A percentile compares a stretch with the other conserved stretches of the same genome.
Conservation (phyloP, 1,140 invertebrate species). For the Drosophila serrata region DNA sequence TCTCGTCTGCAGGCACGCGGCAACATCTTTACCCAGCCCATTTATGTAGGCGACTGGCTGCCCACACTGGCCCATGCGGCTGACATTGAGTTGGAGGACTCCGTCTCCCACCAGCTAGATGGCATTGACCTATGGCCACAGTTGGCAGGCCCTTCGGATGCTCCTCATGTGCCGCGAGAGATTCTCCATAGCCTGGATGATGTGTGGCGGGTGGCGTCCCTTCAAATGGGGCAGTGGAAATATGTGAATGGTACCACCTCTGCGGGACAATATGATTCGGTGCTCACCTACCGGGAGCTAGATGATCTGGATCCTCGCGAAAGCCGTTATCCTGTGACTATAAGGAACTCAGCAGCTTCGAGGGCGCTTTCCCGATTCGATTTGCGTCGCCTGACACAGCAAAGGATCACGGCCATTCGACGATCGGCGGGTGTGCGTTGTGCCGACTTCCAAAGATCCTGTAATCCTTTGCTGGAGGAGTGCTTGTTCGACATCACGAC, state of each 20-base stretch:
- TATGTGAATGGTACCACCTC: constrained; percentile 88
- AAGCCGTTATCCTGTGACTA: constrained; percentile 85
- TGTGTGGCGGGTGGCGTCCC: constrained; percentile 87
- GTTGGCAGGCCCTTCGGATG: constrained; percentile 83
- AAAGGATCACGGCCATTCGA: constrained; percentile 84
- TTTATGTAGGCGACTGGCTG: constrained; percentile 95
- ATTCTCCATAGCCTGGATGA: constrained; percentile 92
- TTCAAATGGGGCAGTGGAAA: constrained; percentile 91
- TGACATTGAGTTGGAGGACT: constrained; percentile 54
- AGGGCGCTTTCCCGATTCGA: constrained; percentile 49
- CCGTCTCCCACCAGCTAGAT: constrained; percentile 87
- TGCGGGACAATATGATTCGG: constrained; percentile 86
- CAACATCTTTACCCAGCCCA: constrained; percentile 90
- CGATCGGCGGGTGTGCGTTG: constrained; percentile 85
- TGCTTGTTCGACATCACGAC: constrained; percentile 91
- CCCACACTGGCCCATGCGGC: constrained; percentile 91
- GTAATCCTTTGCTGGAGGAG: constrained; percentile 86
- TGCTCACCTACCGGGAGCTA: constrained; percentile 80
- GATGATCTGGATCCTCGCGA: constrained; percentile 63
- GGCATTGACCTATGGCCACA: constrained; percentile 90
- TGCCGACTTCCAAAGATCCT: constrained; percentile 50
- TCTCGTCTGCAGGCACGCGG: constrained; percentile 86
- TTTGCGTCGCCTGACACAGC: constrained; percentile 41
- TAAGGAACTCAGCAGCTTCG: constrained; percentile 86
- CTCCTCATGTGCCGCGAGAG: constrained; percentile 86